phyloP scores from a whole-genome alignment of 2,888 invertebrate genomes.

The Petrolisthes manimaculis region DNA sequence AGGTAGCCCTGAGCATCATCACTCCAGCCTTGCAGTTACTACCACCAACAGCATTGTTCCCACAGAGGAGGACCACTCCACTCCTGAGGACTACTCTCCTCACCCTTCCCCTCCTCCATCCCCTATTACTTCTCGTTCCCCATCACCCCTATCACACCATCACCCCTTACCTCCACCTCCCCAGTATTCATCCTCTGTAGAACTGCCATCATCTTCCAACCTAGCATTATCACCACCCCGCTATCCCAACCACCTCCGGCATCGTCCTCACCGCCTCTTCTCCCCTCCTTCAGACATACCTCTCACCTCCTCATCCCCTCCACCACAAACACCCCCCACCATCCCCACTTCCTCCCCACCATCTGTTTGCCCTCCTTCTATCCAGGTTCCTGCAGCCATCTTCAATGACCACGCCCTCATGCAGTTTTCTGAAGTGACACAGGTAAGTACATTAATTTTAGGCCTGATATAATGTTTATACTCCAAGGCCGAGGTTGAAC shows the following conservation, averaged over 20 bases:
- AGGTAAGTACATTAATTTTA: slow-evolving; percentile 20
- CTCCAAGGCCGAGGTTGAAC: too few relatives aligned
- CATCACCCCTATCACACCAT: neutral
- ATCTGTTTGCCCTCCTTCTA: slow-evolving; percentile 49
- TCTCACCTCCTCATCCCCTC: slow-evolving; percentile 24
- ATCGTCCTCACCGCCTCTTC: slow-evolving; percentile 6
- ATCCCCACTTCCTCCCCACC: slow-evolving; percentile 38
- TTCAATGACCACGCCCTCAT: slow-evolving; percentile 63
- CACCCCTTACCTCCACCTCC: neutral
- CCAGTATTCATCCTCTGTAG: neutral
- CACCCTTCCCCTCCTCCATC: slow-evolving; percentile 46
- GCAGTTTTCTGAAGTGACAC: slow-evolving; percentile 62
- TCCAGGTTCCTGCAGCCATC: slow-evolving; percentile 56
- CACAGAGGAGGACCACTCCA: slow-evolving; percentile 19
- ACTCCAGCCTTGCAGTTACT: neutral
- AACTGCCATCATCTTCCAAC: neutral
- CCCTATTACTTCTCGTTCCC: slow-evolving; percentile 11
- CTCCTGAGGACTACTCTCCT: slow-evolving; percentile 42
- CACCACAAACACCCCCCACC: neutral
- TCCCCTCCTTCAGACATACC: slow-evolving; percentile 44
- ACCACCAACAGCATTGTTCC: slow-evolving; percentile 8
- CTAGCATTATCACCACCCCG: neutral
- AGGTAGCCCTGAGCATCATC: slow-evolving; percentile 56
- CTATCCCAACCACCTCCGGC: slow-evolving; percentile 26
- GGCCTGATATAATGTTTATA: too few relatives aligned